Percentiles rank a stretch among this genome's conserved stretches.
Evolutionary conservation across 2,888 invertebrate genomes (phyloP).

Genomic region (Acheta domesticus): DNA sequence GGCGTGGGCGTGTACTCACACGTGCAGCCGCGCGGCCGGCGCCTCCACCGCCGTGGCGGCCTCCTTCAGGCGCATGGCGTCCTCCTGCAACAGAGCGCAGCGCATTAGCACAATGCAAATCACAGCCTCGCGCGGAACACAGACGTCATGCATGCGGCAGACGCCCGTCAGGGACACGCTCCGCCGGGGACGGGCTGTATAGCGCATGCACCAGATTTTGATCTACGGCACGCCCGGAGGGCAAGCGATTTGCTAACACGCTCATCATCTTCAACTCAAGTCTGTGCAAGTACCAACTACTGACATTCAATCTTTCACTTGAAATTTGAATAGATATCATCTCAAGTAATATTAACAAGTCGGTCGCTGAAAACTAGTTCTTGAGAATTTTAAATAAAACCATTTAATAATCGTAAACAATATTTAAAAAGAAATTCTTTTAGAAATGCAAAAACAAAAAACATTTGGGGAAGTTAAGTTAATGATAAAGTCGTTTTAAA

Average conservation of each 20-base stretch:
- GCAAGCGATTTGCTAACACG: too few relatives aligned
- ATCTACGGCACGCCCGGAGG: too few relatives aligned
- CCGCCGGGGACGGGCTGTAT: too few relatives aligned
- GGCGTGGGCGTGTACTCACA: conserved; percentile 34
- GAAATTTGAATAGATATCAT: too few relatives aligned
- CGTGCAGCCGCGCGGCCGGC: conserved; percentile 34
- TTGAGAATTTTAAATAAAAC: background rate
- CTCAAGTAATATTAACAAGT: background rate
- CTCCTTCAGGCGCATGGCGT: conserved; percentile 49
- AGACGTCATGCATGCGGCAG: too few relatives aligned
- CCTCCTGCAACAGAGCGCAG: conserved; percentile 44
- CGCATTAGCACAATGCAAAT: conserved; percentile 5
- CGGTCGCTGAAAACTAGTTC: background rate
- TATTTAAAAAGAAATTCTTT: background rate
- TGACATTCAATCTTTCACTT: too few relatives aligned
- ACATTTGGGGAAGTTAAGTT: background rate
- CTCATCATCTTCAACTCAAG: too few relatives aligned
- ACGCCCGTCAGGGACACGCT: too few relatives aligned
- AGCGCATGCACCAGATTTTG: too few relatives aligned
- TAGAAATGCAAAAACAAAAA: background rate
- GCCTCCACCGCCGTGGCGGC: conserved; percentile 46
- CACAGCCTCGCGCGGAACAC: background rate
- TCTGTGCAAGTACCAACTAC: too few relatives aligned
- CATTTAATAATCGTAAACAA: background rate
- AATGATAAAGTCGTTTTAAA: background rate